phyloP scores from a whole-genome alignment of 2,888 invertebrate genomes.

The Macroteleia sp. region DNA sequence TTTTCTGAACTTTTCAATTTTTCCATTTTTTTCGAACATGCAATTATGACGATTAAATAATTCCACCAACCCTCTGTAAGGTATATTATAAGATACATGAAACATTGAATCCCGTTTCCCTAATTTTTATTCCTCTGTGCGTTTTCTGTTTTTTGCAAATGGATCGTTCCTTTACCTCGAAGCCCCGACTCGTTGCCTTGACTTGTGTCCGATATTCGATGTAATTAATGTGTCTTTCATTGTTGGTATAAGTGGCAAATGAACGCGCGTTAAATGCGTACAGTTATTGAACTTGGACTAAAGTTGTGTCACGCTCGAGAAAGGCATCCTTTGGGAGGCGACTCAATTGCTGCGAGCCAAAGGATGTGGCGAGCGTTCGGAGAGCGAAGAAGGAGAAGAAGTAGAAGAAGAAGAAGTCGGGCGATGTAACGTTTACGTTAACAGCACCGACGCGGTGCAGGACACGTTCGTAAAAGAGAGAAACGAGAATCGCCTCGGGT shows the following conservation, averaged over 20 bases:
- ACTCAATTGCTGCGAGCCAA: constrained; percentile 63
- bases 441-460: constrained; percentile 56
- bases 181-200: background rate
- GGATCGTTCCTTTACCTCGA: background rate
- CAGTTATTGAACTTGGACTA: constrained; percentile 62
- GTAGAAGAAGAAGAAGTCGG: constrained; percentile 43
- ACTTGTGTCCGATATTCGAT: constrained; percentile 25
- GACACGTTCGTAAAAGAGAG: constrained; percentile 65
- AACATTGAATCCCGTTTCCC: no score
- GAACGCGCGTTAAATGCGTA: constrained; percentile 23
- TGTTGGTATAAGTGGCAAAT: constrained; percentile 36
- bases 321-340: constrained; percentile 60
- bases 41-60: no score
- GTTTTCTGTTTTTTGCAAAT: no score
- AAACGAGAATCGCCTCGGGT: constrained; percentile 70
- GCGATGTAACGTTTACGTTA: constrained; percentile 58
- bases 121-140: no score
- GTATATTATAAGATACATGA: no score
- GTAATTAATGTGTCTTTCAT: constrained; percentile 55
- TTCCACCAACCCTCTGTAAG: no score
- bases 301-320: constrained; percentile 60
- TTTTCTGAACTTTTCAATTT: no score
- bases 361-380: constrained; percentile 52
- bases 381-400: constrained; percentile 28
- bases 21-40: no score